Conservation (phyloP, 2,113 vertebrate genomes). For the Tinamus guttatus region DNA sequence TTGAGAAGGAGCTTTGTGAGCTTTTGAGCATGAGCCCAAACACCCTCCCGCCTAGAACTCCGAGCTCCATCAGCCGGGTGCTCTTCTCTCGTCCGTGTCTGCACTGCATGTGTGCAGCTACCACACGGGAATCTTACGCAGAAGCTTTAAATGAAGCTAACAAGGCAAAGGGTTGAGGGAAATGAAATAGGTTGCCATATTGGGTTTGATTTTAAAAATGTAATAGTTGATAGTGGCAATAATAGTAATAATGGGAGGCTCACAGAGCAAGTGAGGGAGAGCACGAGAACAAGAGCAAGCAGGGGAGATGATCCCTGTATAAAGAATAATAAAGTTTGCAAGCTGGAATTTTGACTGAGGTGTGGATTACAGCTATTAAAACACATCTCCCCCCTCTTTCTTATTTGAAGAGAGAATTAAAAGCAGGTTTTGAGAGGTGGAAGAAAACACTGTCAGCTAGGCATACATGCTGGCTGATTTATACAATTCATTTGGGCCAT, state of each 20-base stretch:
- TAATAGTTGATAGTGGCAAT: constrained; percentile 55
- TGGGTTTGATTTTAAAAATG: constrained; percentile 44
- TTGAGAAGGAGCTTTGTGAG: background rate
- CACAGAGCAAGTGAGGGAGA: constrained; percentile 70
- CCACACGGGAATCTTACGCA: background rate
- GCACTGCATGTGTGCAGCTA: background rate
- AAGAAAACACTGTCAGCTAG: constrained; percentile 95
- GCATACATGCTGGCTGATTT: constrained; percentile 99
- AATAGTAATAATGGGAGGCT: constrained; percentile 39
- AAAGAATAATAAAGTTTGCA: constrained; percentile 87
- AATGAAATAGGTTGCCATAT: constrained; percentile 48
- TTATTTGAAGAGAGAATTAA: constrained; percentile 88
- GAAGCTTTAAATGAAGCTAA: constrained; percentile 20
- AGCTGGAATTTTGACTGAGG: constrained; percentile 86
- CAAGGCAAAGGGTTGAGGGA: constrained; percentile 10
- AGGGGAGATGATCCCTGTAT: constrained; percentile 62
- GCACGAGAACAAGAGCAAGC: constrained; percentile 50
- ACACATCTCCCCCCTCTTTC: constrained; percentile 84
- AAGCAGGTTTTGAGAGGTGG: constrained; percentile 88
- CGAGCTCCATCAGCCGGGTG: background rate
- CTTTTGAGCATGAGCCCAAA: background rate
- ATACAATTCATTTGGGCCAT: constrained; percentile 99
- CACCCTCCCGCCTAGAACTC: background rate
- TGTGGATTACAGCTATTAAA: constrained; percentile 90
- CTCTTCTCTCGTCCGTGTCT: background rate